Percentiles rank a stretch among this genome's conserved stretches.
These are phyloP conservation scores for Cepphus grylle DNA, from an alignment of 2,113 vertebrate species.

Conservation along the genomic window DNA sequence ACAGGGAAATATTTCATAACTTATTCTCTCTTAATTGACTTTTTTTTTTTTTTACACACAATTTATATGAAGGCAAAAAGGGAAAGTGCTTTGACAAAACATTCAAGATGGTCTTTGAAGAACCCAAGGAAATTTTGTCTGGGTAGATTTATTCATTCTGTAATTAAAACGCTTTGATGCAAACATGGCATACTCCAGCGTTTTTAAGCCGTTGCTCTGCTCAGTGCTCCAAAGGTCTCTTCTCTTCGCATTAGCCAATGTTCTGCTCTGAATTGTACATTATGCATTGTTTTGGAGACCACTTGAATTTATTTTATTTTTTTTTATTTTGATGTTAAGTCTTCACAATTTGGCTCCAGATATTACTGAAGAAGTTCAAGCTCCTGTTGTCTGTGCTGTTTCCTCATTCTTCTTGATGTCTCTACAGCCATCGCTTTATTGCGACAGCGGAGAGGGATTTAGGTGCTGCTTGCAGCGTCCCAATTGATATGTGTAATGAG, in stretches of 20 bases:
- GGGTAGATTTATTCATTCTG: not conserved
- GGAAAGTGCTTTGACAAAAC: not conserved
- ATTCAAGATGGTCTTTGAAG: conserved; percentile 14
- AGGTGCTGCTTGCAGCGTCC: not conserved
- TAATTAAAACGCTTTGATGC: conserved; percentile 12
- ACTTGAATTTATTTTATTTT: not conserved
- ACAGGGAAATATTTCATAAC: conserved; percentile 6
- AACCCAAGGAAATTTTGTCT: not conserved
- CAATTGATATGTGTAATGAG: not conserved
- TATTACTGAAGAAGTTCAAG: not conserved
- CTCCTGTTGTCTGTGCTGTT: not conserved
- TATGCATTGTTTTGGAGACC: not conserved
- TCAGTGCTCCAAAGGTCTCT: not conserved
- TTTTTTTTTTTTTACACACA: not conserved
- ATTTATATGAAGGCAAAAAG: not conserved
- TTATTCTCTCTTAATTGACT: not conserved
- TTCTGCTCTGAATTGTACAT: not conserved
- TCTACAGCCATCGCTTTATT: not conserved
- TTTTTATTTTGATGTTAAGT: not conserved
- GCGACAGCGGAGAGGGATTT: not conserved
- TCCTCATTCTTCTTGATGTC: not conserved
- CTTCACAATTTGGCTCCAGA: not conserved
- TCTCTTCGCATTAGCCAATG: not conserved
- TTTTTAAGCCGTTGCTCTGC: not conserved
- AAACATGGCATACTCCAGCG: not conserved